Percentiles rank a stretch among this genome's conserved stretches.
These are phyloP conservation scores for Anoplius nigerrimus DNA, from an alignment of 2,888 invertebrate genomes.

Conservation along the genomic window DNA sequence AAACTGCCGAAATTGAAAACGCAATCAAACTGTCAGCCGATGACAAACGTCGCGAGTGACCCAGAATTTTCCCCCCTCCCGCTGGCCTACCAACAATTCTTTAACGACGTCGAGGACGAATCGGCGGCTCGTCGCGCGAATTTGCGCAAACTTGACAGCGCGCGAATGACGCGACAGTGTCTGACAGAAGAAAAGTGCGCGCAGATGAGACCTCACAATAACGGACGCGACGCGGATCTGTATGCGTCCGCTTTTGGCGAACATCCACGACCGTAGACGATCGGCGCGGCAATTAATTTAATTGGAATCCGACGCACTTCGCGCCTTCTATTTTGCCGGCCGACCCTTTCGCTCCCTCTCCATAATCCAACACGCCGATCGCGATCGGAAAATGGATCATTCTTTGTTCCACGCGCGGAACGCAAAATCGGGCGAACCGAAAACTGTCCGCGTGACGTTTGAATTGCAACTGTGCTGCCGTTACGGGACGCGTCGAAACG, in stretches of 20 bases:
- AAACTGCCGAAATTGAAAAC: too few species aligned
- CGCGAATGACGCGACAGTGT: constrained; percentile 33
- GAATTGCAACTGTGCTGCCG: too few species aligned
- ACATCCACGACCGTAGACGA: constrained; percentile 1
- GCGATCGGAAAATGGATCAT: constrained; percentile 7
- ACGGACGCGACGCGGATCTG: too few species aligned
- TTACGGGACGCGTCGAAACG: too few species aligned
- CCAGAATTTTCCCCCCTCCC: constrained; percentile 6
- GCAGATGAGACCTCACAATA: too few species aligned
- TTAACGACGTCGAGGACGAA: neutral
- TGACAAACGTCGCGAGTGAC: too few species aligned
- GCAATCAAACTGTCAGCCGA: too few species aligned
- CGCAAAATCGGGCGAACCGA: neutral
- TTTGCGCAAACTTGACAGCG: constrained; percentile 26
- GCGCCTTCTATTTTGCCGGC: constrained; percentile 7
- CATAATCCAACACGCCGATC: too few species aligned
- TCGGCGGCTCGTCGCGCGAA: constrained; percentile 12
- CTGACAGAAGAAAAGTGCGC: constrained; percentile 11
- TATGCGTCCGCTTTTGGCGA: constrained; percentile 4
- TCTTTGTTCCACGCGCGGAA: constrained; percentile 3
- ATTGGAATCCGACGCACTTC: constrained; percentile 24
- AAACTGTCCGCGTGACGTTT: too few species aligned
- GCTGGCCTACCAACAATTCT: neutral
- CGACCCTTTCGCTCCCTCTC: too few species aligned
- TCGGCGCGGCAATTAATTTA: constrained; percentile 16